These are phyloP conservation scores for Epicauta chinensis DNA, from an alignment of 1,140 invertebrate genomes.

Conservation along the genomic window DNA sequence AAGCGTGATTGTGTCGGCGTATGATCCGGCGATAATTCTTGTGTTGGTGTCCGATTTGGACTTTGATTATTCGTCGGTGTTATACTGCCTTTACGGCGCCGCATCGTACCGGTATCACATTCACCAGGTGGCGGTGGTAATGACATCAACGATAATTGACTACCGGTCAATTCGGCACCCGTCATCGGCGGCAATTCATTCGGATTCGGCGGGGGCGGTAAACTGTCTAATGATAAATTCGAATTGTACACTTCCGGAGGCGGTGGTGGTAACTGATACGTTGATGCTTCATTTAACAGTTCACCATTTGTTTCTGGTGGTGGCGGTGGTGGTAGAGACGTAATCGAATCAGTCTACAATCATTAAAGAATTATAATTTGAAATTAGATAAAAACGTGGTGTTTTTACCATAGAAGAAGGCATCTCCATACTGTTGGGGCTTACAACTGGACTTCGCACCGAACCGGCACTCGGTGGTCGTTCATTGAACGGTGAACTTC, in stretches of 20 bases:
- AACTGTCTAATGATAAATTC: slow-evolving; percentile 65
- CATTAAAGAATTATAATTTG: too few species aligned
- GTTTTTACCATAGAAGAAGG: slow-evolving; percentile 43
- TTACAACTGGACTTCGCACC: slow-evolving; percentile 43
- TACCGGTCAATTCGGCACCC: slow-evolving; percentile 57
- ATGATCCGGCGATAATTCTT: slow-evolving; percentile 39
- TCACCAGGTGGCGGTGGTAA: slow-evolving; percentile 57
- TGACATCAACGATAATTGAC: slow-evolving; percentile 58
- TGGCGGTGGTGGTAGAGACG: slow-evolving; percentile 44
- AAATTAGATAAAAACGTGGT: too few species aligned
- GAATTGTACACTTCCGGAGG: slow-evolving; percentile 64
- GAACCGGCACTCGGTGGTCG: slow-evolving; percentile 41
- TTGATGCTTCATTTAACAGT: slow-evolving; percentile 28
- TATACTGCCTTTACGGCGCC: slow-evolving; percentile 34
- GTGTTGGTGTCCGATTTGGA: slow-evolving; percentile 39
- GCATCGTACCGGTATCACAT: slow-evolving; percentile 45
- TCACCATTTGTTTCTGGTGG: slow-evolving; percentile 48
- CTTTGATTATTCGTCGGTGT: slow-evolving; percentile 37
- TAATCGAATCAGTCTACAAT: slow-evolving; percentile 49
- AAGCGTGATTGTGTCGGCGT: slow-evolving; percentile 42
- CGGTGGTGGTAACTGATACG: slow-evolving; percentile 50
- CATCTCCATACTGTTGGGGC: slow-evolving; percentile 30
- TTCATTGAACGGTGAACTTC: slow-evolving; percentile 43
- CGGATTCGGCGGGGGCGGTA: slow-evolving; percentile 71
- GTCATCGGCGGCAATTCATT: slow-evolving; percentile 52